Evolutionary conservation across 2,113 vertebrate genomes (phyloP).

Genomic region (Coreoperca whiteheadi): DNA sequence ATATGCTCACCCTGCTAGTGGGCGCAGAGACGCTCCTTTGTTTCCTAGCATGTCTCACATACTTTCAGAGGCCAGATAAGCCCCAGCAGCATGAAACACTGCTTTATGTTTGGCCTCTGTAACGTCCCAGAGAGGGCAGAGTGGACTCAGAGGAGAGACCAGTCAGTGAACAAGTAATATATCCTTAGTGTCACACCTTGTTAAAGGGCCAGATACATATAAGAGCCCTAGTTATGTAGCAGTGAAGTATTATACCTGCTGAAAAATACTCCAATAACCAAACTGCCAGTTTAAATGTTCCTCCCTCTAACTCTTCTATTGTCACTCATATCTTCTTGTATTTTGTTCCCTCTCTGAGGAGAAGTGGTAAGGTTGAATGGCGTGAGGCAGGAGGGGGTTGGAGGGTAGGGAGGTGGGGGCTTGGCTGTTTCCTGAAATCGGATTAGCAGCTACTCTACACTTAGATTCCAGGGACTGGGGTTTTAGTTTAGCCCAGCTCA

Average conservation of each 20-base stretch:
- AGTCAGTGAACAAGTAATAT: slow-evolving; percentile 86
- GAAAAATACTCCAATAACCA: slow-evolving; percentile 79
- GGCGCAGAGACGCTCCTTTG: slow-evolving; percentile 92
- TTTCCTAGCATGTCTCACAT: slow-evolving; percentile 95
- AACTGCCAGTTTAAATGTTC: slow-evolving; percentile 31
- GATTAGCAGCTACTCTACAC: slow-evolving; percentile 89
- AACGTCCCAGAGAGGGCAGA: slow-evolving; percentile 86
- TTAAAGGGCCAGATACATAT: slow-evolving; percentile 86
- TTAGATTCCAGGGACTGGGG: slow-evolving; percentile 82
- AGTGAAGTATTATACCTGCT: slow-evolving; percentile 82
- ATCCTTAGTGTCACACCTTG: slow-evolving; percentile 83
- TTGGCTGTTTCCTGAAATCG: slow-evolving; percentile 88
- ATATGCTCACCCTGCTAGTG: slow-evolving; percentile 88
- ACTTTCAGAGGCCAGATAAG: slow-evolving; percentile 95
- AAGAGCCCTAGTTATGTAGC: slow-evolving; percentile 84
- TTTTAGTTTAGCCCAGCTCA: slow-evolving; percentile 82
- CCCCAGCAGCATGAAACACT: slow-evolving; percentile 89
- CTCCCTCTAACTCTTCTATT: slow-evolving; percentile 48
- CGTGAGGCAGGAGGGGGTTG: slow-evolving; percentile 36
- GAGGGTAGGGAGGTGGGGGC: slow-evolving; percentile 70
- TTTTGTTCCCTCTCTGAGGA: slow-evolving; percentile 55
- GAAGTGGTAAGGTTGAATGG: slow-evolving; percentile 79
- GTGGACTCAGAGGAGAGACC: slow-evolving; percentile 82
- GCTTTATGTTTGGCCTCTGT: slow-evolving; percentile 90
- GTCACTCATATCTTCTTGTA: slow-evolving; percentile 50